Percentiles rank a stretch among this genome's conserved stretches.
phyloP scores from a whole-genome alignment of 2,797 vertebrate species.

The Heliangelus exortis region DNA sequence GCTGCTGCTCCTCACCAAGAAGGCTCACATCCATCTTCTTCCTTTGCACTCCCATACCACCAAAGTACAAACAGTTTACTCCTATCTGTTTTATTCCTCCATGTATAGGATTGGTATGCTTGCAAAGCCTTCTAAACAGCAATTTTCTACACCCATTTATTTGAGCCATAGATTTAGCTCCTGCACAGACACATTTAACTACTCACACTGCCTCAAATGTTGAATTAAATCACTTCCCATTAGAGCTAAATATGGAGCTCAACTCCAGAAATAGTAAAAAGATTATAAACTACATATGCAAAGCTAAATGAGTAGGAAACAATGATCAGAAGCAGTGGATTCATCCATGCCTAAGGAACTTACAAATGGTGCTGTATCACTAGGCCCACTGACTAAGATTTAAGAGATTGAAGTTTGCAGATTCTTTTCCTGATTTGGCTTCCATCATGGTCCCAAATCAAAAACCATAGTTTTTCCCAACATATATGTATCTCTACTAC shows the following conservation, averaged over 20 bases:
- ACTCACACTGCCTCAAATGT: background rate
- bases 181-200: background rate
- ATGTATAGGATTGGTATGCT: background rate
- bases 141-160: background rate
- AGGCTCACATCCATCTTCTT: background rate
- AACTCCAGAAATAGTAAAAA: background rate
- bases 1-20: background rate
- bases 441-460: background rate
- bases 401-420: background rate
- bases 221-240: background rate
- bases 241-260: background rate
- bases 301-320: background rate
- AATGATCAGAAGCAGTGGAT: background rate
- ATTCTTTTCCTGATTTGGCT: background rate
- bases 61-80: background rate
- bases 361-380: background rate
- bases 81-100: background rate
- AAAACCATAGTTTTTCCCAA: background rate
- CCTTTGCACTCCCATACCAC: background rate
- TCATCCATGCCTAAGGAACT: background rate
- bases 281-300: background rate
- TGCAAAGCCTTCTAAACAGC: background rate
- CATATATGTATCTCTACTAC: fast-evolving
- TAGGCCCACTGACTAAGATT: background rate
- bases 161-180: background rate